Percentiles rank a stretch among this genome's conserved stretches.
Conservation (phyloP, 2,113 vertebrate species). For the Petroica traversi region DNA sequence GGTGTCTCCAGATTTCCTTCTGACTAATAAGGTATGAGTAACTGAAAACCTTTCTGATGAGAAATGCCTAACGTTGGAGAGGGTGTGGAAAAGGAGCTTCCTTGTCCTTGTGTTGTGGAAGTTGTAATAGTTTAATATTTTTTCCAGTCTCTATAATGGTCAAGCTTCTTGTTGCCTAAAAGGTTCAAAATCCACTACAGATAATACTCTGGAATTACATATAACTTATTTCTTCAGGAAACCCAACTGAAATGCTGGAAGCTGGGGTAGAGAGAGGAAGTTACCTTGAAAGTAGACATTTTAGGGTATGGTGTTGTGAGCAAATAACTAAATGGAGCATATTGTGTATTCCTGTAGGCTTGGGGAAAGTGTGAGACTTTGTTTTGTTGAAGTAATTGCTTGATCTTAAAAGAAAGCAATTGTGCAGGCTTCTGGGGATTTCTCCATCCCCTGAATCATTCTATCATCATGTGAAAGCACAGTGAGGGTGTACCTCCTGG, state of each 20-base stretch:
- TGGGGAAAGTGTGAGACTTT: not conserved
- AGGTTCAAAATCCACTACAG: not conserved
- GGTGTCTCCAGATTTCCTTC: not conserved
- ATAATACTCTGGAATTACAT: not conserved
- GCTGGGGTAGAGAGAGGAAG: not conserved
- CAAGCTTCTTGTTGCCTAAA: not conserved
- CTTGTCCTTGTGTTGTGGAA: not conserved
- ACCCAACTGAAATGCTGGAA: not conserved
- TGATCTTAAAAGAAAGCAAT: not conserved
- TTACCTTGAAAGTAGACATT: not conserved
- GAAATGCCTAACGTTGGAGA: rapidly evolving
- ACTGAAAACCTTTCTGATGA: not conserved
- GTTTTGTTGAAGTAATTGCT: not conserved
- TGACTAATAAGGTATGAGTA: not conserved
- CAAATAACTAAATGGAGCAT: not conserved
- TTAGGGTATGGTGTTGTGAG: not conserved
- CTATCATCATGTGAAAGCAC: not conserved
- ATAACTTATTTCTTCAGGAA: not conserved
- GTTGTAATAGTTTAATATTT: not conserved
- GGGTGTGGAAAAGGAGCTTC: not conserved
- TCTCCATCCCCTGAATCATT: not conserved
- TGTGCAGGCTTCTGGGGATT: not conserved
- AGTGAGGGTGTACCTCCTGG: not conserved
- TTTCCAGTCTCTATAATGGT: not conserved
- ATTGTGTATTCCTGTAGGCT: not conserved